Base-by-base conservation (phyloP, 2,888 invertebrate species). In the Crossocerus cetratus region DNA sequence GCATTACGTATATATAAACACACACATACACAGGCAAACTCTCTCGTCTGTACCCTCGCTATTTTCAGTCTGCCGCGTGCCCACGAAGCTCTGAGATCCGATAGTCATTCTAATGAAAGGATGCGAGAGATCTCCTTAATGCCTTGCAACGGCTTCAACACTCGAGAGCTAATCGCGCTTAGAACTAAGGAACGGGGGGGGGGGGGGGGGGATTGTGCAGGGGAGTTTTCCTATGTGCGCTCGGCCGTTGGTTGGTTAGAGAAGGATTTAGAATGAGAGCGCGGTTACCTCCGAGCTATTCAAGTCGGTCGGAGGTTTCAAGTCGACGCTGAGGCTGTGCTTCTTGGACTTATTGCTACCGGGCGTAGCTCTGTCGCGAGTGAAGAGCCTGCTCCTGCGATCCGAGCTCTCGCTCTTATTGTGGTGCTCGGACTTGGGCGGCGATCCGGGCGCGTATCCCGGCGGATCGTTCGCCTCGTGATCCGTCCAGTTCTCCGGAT, bases 391-490 rank as follows among this genome's bases (percentile, higher is more conserved):
- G 54, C 94, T 93, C 60, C 91, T 90, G 53, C 85, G 83, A 22
- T 89, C 90, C 13, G 84, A 80, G 54, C 76, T 81, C 64, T 89
- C 89, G 83, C 90, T 92, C 88, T 93, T 93, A 88, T 91, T 92
- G 14, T 92, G 92, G 1, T 91, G 92, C 49, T 92, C 91, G 14
- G 92, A 92, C 76, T 92, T 93, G 0, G 93, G 93, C 0, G 93
- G 92, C 69, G 94, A 93, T 16, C 94, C 82, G 91, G 94, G 83
- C 91, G 93, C 54, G 89, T 91, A 69, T 91, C 90, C 86, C 91
- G 93, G 86, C 54, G 93, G 93, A 87, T 94, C 94, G 70, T 94
- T 94, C 43, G 93, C 93, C 87, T 95, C 94, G 70, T 93, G 93
- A 89, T 95, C 94, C 32, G 94, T 94, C 90, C 93, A 93, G 83